phyloP scores from a whole-genome alignment of 2,113 vertebrate species.

The Heterocephalus glaber region DNA sequence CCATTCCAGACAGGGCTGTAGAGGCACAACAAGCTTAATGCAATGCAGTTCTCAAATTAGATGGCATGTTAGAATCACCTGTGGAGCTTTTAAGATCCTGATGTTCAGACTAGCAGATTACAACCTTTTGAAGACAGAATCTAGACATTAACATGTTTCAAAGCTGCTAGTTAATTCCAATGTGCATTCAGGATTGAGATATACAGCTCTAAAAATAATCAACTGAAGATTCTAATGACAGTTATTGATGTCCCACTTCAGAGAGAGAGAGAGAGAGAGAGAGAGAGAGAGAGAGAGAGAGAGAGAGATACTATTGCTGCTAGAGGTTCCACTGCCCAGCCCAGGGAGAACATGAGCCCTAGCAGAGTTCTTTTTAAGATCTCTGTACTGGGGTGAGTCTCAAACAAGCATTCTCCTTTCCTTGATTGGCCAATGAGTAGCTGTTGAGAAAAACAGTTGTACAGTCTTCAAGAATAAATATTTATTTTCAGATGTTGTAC shows the following conservation, averaged over 20 bases:
- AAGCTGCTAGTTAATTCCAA: neutral
- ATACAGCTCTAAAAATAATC: neutral
- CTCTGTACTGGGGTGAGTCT: neutral
- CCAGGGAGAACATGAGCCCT: fast-evolving
- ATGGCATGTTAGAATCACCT: neutral
- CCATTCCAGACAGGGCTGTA: neutral
- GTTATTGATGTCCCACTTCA: neutral
- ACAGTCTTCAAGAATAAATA: neutral
- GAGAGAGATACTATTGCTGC: neutral
- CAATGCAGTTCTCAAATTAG: neutral
- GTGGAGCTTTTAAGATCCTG: neutral
- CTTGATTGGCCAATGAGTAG: neutral
- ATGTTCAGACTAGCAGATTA: neutral
- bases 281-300: neutral
- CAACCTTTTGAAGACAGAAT: neutral
- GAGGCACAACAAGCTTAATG: neutral
- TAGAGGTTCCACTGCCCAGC: neutral
- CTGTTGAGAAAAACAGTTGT: neutral
- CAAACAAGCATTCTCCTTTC: neutral
- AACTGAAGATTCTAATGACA: neutral
- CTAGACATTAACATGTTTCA: neutral
- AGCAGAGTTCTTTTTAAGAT: neutral
- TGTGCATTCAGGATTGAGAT: neutral
- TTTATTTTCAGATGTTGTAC: neutral
- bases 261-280: neutral